phyloP scores from a whole-genome alignment of 1,140 invertebrate species.

The Bradynema listronoti region DNA sequence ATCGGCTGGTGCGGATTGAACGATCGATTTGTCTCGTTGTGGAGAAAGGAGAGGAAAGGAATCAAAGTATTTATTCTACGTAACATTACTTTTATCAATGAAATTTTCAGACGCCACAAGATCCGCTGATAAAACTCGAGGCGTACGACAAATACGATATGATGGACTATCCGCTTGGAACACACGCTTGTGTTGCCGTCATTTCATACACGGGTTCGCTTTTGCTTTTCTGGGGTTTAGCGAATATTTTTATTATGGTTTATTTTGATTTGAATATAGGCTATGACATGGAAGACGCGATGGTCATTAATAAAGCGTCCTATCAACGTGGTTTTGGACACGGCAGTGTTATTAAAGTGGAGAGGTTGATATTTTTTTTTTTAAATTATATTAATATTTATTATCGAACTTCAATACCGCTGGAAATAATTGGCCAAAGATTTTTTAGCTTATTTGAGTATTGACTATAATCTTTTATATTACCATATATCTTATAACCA shows the following conservation, averaged over 20 bases:
- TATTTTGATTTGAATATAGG: conserved; percentile 67
- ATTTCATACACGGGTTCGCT: conserved; percentile 77
- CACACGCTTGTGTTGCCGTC: conserved; percentile 94
- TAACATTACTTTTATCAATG: conserved; percentile 7
- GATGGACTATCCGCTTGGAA: conserved; percentile 89
- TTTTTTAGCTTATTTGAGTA: too few species aligned
- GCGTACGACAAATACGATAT: conserved; percentile 80
- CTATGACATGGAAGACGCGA: conserved; percentile 99
- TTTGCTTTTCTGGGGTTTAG: conserved; percentile 1
- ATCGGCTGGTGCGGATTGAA: too few species aligned
- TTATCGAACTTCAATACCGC: conserved; percentile 6
- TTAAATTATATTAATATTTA: conserved; percentile 19
- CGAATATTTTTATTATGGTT: conserved; percentile 12
- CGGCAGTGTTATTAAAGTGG: conserved; percentile 63
- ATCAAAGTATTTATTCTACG: conserved; percentile 5
- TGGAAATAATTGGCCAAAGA: too few species aligned
- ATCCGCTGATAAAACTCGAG: conserved; percentile 77
- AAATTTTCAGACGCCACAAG: conserved; percentile 71
- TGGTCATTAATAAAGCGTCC: conserved; percentile 91
- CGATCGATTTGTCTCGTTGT: too few species aligned
- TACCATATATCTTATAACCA: too few species aligned
- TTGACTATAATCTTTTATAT: too few species aligned
- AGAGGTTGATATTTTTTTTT: too few species aligned
- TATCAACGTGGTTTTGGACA: conserved; percentile 87
- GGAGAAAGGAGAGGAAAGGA: too few species aligned